phyloP scores from a whole-genome alignment of 2,888 invertebrate species.

The Pilophorus perplexus region DNA sequence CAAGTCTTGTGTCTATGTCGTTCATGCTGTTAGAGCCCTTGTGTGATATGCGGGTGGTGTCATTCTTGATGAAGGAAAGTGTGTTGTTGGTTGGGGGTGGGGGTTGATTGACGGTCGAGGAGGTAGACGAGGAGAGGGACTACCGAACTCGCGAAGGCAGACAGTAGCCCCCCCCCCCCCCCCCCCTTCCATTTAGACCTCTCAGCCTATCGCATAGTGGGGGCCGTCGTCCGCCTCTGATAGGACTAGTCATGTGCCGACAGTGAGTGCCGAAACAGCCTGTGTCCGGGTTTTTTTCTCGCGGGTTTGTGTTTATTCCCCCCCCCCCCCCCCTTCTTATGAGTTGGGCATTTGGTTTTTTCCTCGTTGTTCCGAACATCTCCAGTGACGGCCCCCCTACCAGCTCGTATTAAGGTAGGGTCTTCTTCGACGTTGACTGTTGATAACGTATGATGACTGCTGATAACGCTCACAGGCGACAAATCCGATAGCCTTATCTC shows the following conservation, averaged over 20 bases:
- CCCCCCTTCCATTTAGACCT: too few species aligned
- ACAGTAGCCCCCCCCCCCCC: slow-evolving; percentile 21
- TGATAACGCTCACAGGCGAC: too few species aligned
- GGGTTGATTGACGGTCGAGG: background rate
- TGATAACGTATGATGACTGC: too few species aligned
- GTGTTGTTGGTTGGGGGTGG: background rate
- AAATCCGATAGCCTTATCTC: too few species aligned
- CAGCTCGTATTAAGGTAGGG: slow-evolving; percentile 7
- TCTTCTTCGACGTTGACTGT: too few species aligned
- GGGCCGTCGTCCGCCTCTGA: slow-evolving; percentile 6
- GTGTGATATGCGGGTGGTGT: too few species aligned
- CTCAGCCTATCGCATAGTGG: slow-evolving; percentile 12
- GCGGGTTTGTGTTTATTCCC: slow-evolving; percentile 3
- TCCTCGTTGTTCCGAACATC: slow-evolving; percentile 11
- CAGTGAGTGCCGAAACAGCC: slow-evolving; percentile 4
- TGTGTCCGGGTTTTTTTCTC: background rate
- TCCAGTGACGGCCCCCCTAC: slow-evolving; percentile 26
- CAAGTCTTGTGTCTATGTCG: too few species aligned
- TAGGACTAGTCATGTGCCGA: slow-evolving; percentile 22
- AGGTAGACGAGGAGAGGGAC: background rate
- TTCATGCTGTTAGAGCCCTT: too few species aligned
- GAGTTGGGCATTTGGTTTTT: slow-evolving; percentile 15
- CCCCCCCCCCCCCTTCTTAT: background rate
- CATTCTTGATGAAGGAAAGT: too few species aligned
- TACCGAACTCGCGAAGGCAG: background rate